Evolutionary conservation across 2,888 invertebrate genomes (phyloP), one percentile per base, ranked within the genome.

Genomic region (Aspidiotus destructor): DNA sequence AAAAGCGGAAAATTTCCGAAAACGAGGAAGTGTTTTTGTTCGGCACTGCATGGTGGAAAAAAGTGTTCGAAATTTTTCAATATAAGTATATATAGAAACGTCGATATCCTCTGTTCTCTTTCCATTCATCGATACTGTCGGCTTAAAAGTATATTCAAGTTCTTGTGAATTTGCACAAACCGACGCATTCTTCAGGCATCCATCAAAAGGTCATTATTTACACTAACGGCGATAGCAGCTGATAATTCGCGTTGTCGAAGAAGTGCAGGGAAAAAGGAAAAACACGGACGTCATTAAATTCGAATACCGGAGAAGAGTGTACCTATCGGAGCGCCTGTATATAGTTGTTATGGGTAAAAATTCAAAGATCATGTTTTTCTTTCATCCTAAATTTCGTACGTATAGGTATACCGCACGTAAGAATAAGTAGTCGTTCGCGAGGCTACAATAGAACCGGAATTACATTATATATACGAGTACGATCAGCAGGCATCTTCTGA

Each of bases 401-500:
- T 62, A 62, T 28, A 28, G 28, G 28, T 28, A 28, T 5, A n/a
- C 28, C 1, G 28, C 28, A 5, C 28, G 28, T 28, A 28, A 28
- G 28, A 28, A 28, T 28, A 28, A 11, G 48, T 60, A 60, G 10
- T 10, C 62, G 62, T 62, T 44, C 52, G 7, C 52, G n/a, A 54
- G 65, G 65, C 48, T 65, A 65, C 65, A 65, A 65, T 57, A 65
- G 65, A 65, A 48, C 65, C 65, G 40, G 65, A 65, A 65, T 65
- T 65, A 65, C 65, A 65, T 65, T 65, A 65, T 65, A 28, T 28
- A 28, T 28, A 28, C 28, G 28, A 28, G 28, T 28, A 65, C 55
- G 65, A 65, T 65, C 65, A 65, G 65, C 65, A 65, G 65, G 65
- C 65, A 65, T 65, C 65, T 65, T 65, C 65, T 65, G 28, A 40